Evolutionary conservation across 2,797 vertebrate species (phyloP).

Genomic region (Lerista edwardsae): DNA sequence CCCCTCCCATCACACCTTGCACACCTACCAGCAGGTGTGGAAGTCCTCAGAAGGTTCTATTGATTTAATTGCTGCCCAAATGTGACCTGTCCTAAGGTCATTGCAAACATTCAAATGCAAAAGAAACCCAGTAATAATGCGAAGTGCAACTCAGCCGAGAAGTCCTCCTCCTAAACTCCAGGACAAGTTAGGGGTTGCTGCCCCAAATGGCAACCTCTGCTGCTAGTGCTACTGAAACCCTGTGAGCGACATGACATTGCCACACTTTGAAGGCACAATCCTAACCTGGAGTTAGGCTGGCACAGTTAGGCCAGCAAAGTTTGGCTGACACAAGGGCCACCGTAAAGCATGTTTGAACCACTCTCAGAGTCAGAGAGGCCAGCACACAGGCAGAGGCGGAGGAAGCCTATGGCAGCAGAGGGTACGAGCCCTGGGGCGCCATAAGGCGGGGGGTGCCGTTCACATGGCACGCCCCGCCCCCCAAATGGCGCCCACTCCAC

Average conservation of each 20-base stretch:
- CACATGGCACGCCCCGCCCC: no score
- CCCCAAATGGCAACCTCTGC: neutral
- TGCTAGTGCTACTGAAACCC: neutral
- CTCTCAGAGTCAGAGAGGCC: no score
- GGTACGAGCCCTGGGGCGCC: no score
- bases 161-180: neutral
- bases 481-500: no score
- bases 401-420: no score
- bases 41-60: conserved; percentile 58
- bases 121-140: neutral
- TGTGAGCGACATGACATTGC: neutral
- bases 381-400: no score
- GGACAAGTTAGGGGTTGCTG: neutral
- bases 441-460: no score
- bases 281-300: no score
- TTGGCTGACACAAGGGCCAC: no score
- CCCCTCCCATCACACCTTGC: conserved; percentile 45
- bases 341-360: no score
- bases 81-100: conserved; percentile 45
- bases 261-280: no score
- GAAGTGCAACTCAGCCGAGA: neutral
- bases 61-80: conserved; percentile 39
- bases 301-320: no score
- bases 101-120: neutral
- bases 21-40: conserved; percentile 30